These are phyloP conservation scores for Drosophila longiperda DNA, from an alignment of 2,888 invertebrate species.

Conservation along the genomic window DNA sequence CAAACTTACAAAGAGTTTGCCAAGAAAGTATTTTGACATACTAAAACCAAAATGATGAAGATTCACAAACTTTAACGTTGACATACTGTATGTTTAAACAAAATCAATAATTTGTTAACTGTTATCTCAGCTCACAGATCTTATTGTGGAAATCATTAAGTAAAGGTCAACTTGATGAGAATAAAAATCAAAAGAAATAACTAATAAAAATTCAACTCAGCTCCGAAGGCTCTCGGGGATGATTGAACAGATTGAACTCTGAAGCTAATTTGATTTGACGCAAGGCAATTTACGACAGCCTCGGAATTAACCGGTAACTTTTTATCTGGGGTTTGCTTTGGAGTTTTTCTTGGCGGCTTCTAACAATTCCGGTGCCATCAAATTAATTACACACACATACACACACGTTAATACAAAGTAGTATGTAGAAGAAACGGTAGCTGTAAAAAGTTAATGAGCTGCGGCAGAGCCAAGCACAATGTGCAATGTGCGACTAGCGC, in stretches of 20 bases:
- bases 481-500: background rate
- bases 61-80: background rate
- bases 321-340: slow-evolving; percentile 2
- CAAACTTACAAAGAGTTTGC: background rate
- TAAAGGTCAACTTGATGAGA: slow-evolving; percentile 19
- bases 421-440: slow-evolving; percentile 61
- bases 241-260: slow-evolving; percentile 43
- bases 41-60: background rate
- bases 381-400: slow-evolving; percentile 63
- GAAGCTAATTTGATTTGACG: slow-evolving; percentile 66
- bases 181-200: slow-evolving; percentile 34
- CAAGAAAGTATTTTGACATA: background rate
- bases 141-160: slow-evolving; percentile 49
- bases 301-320: slow-evolving; percentile 15
- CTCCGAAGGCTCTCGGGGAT: slow-evolving; percentile 18
- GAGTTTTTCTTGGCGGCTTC: slow-evolving; percentile 60
- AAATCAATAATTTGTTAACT: slow-evolving; percentile 24
- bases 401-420: background rate
- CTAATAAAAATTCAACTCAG: slow-evolving; percentile 45
- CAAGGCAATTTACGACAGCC: slow-evolving; percentile 61
- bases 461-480: slow-evolving; percentile 26
- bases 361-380: slow-evolving; percentile 56
- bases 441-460: slow-evolving; percentile 71
- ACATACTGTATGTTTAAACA: background rate
- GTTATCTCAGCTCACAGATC: slow-evolving; percentile 39